These are phyloP conservation scores for Clanis bilineata DNA, from an alignment of 2,888 invertebrate species.

Conservation along the genomic window DNA sequence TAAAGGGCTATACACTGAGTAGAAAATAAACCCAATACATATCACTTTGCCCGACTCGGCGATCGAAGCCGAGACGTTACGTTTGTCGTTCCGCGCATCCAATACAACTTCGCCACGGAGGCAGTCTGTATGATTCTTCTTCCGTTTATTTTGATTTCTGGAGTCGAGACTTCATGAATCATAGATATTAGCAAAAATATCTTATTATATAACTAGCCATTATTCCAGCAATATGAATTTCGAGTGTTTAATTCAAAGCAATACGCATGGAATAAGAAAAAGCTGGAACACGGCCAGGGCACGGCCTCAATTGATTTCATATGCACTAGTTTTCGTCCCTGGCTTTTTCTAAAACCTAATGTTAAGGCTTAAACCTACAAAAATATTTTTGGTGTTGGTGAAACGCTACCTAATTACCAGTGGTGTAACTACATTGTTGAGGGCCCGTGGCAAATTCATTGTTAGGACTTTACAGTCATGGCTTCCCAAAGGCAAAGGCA, in stretches of 20 bases:
- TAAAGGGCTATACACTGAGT: no score
- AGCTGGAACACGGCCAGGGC: constrained; percentile 7
- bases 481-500: no score
- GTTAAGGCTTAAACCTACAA: background rate
- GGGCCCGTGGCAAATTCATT: no score
- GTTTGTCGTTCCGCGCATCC: no score
- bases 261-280: constrained; percentile 14
- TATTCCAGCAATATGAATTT: background rate
- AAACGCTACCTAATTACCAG: no score
- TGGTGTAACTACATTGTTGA: no score
- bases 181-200: background rate
- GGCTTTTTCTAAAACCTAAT: background rate
- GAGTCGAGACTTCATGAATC: background rate
- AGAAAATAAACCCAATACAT: no score
- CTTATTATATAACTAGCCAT: background rate
- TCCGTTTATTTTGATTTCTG: background rate
- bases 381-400: no score
- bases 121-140: background rate
- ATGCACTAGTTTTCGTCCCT: background rate
- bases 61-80: no score
- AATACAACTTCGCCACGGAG: no score
- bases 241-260: constrained; percentile 8
- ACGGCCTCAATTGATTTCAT: background rate
- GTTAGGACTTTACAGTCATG: no score
- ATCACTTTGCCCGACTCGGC: no score